These are phyloP conservation scores for Trissoscelio sp. DNA, from an alignment of 2,888 invertebrate species.

Conservation along the genomic window DNA sequence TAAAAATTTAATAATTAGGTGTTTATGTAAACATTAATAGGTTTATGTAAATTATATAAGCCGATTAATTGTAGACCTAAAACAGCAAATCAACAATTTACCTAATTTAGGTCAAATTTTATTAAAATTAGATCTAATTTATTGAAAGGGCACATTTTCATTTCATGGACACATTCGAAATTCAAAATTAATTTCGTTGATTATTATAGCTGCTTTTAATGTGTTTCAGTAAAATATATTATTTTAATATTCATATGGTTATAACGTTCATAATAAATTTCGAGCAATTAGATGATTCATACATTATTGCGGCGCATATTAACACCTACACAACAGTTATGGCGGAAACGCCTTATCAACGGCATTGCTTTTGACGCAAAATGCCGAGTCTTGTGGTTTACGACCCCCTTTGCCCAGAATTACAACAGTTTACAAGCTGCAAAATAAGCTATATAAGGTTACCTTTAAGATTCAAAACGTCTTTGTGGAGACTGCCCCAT, in stretches of 20 bases:
- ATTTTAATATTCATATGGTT: constrained; percentile 1
- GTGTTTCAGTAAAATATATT: not conserved
- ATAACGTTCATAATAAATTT: constrained; percentile 29
- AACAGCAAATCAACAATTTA: too few relatives aligned
- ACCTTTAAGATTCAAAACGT: constrained; percentile 21
- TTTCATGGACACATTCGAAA: too few relatives aligned
- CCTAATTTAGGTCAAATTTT: too few relatives aligned
- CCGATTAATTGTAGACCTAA: too few relatives aligned
- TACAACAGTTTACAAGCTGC: constrained; percentile 71
- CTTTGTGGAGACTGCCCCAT: constrained; percentile 22
- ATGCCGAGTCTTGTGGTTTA: constrained; percentile 58
- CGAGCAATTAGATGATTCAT: constrained; percentile 50
- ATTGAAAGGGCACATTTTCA: too few relatives aligned
- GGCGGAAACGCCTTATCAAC: constrained; percentile 47
- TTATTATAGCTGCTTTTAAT: not conserved
- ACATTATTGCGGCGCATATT: constrained; percentile 56
- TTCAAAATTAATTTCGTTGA: constrained; percentile 1
- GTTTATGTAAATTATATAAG: too few relatives aligned
- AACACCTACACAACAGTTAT: constrained; percentile 48
- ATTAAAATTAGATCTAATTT: too few relatives aligned
- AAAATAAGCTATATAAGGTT: constrained; percentile 70
- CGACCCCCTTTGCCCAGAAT: constrained; percentile 53
- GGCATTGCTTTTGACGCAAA: constrained; percentile 65
- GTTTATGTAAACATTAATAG: too few relatives aligned
- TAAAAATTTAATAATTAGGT: too few relatives aligned